phyloP scores from a whole-genome alignment of 1,140 invertebrate species.

The Hycleus phaleratus region DNA sequence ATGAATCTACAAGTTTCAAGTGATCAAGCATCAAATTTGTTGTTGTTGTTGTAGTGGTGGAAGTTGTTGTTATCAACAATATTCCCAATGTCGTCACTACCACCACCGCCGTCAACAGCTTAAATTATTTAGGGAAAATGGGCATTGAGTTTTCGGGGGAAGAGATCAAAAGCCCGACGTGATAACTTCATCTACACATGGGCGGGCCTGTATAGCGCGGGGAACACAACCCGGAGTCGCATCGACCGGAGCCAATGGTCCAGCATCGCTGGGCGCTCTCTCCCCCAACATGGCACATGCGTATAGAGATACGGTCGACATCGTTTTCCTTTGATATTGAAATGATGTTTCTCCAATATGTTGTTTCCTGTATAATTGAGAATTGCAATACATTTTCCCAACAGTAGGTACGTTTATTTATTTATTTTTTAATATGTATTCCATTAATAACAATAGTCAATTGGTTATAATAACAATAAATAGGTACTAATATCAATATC shows the following conservation, averaged over 20 bases:
- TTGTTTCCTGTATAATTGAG: slow-evolving; percentile 29
- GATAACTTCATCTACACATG: slow-evolving; percentile 36
- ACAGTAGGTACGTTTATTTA: not conserved
- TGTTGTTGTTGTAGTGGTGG: not conserved
- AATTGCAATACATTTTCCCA: slow-evolving; percentile 17
- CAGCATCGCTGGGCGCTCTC: slow-evolving; percentile 15
- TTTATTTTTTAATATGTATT: slow-evolving; percentile 7
- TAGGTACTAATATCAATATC: too few species aligned
- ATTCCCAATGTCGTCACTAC: too few species aligned
- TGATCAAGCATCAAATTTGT: not conserved
- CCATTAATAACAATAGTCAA: not conserved
- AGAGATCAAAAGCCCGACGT: slow-evolving; percentile 28
- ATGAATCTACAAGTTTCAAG: too few species aligned
- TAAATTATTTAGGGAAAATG: slow-evolving; percentile 23
- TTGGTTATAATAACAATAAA: too few species aligned
- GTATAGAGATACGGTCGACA: slow-evolving; percentile 11
- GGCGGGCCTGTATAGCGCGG: slow-evolving; percentile 25
- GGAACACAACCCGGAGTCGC: slow-evolving; percentile 21
- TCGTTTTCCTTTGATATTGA: slow-evolving; percentile 34
- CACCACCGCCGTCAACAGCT: slow-evolving; percentile 9
- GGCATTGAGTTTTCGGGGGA: slow-evolving; percentile 23
- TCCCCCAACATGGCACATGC: slow-evolving; percentile 25
- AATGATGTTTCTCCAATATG: slow-evolving; percentile 29
- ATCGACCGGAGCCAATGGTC: slow-evolving; percentile 34
- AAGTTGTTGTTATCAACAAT: not conserved